Evolutionary conservation across 1,140 invertebrate genomes (phyloP).

Genomic region (Drosophila nebulosa): DNA sequence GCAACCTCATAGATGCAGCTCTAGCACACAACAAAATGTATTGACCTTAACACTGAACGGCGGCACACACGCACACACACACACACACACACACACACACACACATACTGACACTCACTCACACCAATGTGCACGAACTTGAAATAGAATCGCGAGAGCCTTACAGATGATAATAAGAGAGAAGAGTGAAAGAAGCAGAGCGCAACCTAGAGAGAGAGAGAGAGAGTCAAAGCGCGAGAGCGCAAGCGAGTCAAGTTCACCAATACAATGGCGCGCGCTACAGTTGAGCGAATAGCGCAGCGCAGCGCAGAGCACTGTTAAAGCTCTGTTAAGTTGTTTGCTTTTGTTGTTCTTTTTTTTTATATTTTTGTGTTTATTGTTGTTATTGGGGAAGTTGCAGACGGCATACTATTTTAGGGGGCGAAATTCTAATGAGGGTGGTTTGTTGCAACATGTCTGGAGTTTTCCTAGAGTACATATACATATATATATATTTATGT

Average conservation of each 20-base stretch:
- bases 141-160: constrained; percentile 40
- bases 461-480: constrained; percentile 38
- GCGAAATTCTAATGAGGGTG: constrained; percentile 64
- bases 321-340: constrained; percentile 15
- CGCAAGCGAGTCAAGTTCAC: constrained; percentile 61
- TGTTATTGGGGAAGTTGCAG: constrained; percentile 36
- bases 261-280: constrained; percentile 65
- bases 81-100: constrained; percentile 11
- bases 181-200: constrained; percentile 25
- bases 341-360: constrained; percentile 20
- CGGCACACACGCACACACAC: constrained; percentile 29
- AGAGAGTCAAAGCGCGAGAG: constrained; percentile 25
- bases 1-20: constrained; percentile 53
- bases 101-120: constrained; percentile 4
- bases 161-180: not conserved
- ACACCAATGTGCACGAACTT: constrained; percentile 55
- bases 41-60: constrained; percentile 76
- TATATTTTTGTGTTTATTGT: no score
- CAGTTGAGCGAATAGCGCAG: constrained; percentile 61
- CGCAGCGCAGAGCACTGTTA: constrained; percentile 61
- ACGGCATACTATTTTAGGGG: constrained; percentile 10
- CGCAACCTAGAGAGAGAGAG: constrained; percentile 23
- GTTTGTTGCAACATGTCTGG: constrained; percentile 70
- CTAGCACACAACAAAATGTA: constrained; percentile 57
- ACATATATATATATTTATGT: not conserved